Evolutionary conservation across 2,113 vertebrate genomes (phyloP).

Genomic region (Hoplias malabaricus): DNA sequence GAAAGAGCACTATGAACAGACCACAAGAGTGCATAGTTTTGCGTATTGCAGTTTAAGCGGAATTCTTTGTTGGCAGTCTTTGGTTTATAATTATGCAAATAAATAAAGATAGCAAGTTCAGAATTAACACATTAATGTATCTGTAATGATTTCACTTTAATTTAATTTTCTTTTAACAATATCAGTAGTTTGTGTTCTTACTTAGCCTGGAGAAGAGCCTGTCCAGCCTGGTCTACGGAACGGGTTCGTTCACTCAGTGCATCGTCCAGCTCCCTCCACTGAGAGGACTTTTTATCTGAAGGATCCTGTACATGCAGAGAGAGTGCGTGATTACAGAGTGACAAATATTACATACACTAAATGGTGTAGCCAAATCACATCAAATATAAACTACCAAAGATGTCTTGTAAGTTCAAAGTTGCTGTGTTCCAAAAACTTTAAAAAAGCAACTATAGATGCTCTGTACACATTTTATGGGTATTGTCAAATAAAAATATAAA

Average conservation of each 20-base stretch:
- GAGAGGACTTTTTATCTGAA: constrained; percentile 80
- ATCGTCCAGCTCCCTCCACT: constrained; percentile 89
- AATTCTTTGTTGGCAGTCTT: too few species aligned
- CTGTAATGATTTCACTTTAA: background rate
- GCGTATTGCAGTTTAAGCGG: too few species aligned
- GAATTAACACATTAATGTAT: background rate
- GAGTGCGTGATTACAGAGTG: background rate
- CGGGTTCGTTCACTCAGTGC: constrained; percentile 80
- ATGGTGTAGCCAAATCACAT: background rate
- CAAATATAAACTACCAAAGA: too few species aligned
- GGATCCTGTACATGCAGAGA: constrained; percentile 66
- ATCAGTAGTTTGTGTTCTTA: constrained; percentile 57
- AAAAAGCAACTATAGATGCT: too few species aligned
- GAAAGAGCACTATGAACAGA: background rate
- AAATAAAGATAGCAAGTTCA: too few species aligned
- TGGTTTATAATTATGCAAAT: too few species aligned
- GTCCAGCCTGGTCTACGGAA: constrained; percentile 80
- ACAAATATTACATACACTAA: background rate
- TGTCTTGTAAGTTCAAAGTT: too few species aligned
- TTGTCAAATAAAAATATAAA: too few species aligned
- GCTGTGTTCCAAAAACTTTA: too few species aligned
- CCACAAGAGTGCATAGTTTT: too few species aligned
- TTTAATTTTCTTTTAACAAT: background rate
- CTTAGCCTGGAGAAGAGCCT: constrained; percentile 87
- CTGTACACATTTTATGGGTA: too few species aligned